Evolutionary conservation across 2,888 invertebrate genomes (phyloP).

Genomic region (Nephrotoma flavescens): DNA sequence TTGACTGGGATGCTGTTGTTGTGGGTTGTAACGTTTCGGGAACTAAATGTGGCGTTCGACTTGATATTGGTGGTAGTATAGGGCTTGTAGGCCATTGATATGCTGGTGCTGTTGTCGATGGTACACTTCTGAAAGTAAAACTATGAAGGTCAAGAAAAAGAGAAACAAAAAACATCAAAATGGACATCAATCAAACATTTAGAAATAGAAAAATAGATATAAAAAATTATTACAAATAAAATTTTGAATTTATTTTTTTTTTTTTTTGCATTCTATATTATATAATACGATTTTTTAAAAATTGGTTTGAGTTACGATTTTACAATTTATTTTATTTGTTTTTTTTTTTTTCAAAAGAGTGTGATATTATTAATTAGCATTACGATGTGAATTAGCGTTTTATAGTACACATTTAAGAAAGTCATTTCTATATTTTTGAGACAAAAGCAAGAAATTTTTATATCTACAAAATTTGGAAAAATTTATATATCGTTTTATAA

Average conservation of each 20-base stretch:
- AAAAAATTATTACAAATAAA: neutral
- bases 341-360: neutral
- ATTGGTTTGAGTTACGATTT: neutral
- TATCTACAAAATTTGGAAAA: neutral
- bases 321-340: neutral
- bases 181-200: neutral
- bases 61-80: conserved; percentile 53
- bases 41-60: conserved; percentile 55
- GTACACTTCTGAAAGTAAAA: conserved; percentile 37
- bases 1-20: conserved; percentile 11
- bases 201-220: neutral
- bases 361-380: neutral
- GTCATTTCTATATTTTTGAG: neutral
- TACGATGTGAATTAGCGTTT: neutral
- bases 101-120: conserved; percentile 41
- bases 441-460: neutral
- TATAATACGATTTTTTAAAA: neutral
- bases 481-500: neutral
- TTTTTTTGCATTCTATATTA: neutral
- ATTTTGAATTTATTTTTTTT: neutral
- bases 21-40: conserved; percentile 40
- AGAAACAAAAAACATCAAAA: neutral
- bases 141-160: neutral
- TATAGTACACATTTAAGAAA: neutral
- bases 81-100: conserved; percentile 73